Base-by-base conservation (phyloP, 2,797 vertebrate genomes). In the Selene dorsalis region DNA sequence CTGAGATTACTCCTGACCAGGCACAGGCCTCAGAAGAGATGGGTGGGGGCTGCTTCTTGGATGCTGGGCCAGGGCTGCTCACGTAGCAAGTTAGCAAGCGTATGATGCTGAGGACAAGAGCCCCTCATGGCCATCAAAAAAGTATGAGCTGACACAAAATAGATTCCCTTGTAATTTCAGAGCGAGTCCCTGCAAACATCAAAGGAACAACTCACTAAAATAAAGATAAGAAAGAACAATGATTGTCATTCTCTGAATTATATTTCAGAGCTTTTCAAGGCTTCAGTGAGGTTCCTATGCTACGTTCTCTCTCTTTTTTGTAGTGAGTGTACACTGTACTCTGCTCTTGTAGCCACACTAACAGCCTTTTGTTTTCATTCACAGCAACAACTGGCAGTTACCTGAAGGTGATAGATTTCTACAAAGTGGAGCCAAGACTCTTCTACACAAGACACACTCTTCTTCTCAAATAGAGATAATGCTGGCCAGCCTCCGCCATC, bases 341-440 rank as follows among this genome's bases (percentile, higher is more conserved):
- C 58, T 68, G 13, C 10, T 69, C 63, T 59, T 59, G 16, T 32
- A 8, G 39, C 6, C 5, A 16, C 24, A n/a, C 30, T 24, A 30
- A 17, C 30, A 11, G 24, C 7, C 22, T 78, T 69, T 61, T n/a
- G 26, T 66, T 69, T 60, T 69, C 0, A 2, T 48, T 77, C 35
- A 58, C 43, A 69, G 32, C 17, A 65, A n/a, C 20, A 50, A 71
- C 41, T 16, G 30, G 22, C 55, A 52, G 67, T 35, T 60, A 63
- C 56, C 58, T 28, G 7, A 67, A 16, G 32, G 28, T 48, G 72
- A 64, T 67, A 57, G 48, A 65, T 47, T 53, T 65, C 43, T 32
- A 39, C 20, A 52, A 66, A 64, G 7, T 56, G n/a, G 10, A 30
- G 24, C 35, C 35, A 14, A 47, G 50, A 26, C 32, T 28, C 22